phyloP scores from a whole-genome alignment of 2,888 invertebrate species.

The Nematopogon swammerdamellus region DNA sequence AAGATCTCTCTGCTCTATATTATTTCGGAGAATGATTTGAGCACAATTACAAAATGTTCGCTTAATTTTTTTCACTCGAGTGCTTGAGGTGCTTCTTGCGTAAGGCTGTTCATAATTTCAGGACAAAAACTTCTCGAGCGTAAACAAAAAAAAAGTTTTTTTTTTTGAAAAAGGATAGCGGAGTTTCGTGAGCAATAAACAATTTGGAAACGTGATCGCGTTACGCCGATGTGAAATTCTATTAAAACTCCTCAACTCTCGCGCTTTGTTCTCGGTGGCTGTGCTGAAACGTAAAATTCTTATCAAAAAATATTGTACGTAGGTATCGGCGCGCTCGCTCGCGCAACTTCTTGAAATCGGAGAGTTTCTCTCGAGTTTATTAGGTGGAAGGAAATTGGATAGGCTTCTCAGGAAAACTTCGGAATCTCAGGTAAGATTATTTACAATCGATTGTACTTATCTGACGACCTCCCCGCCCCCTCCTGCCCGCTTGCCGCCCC shows the following conservation, averaged over 20 bases:
- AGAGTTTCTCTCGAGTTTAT: background rate
- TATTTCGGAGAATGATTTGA: no score
- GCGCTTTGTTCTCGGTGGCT: background rate
- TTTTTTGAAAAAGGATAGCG: no score
- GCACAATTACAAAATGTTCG: no score
- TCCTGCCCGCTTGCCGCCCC: no score
- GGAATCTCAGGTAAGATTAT: background rate
- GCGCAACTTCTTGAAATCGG: background rate
- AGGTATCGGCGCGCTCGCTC: background rate
- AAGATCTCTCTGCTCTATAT: no score
- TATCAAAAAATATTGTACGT: background rate
- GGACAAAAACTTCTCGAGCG: no score
- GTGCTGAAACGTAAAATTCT: background rate
- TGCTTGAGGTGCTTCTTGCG: no score
- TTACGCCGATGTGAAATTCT: background rate
- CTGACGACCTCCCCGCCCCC: no score
- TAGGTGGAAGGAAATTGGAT: background rate
- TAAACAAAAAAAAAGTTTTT: no score
- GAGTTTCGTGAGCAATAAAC: no score
- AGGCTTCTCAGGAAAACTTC: background rate
- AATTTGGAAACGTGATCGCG: background rate
- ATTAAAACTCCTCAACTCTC: background rate
- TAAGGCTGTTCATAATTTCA: no score
- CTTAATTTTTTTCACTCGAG: no score
- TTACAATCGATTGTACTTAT: background rate